These are phyloP conservation scores for Zapornia atra DNA, from an alignment of 2,113 vertebrate species.

Conservation along the genomic window DNA sequence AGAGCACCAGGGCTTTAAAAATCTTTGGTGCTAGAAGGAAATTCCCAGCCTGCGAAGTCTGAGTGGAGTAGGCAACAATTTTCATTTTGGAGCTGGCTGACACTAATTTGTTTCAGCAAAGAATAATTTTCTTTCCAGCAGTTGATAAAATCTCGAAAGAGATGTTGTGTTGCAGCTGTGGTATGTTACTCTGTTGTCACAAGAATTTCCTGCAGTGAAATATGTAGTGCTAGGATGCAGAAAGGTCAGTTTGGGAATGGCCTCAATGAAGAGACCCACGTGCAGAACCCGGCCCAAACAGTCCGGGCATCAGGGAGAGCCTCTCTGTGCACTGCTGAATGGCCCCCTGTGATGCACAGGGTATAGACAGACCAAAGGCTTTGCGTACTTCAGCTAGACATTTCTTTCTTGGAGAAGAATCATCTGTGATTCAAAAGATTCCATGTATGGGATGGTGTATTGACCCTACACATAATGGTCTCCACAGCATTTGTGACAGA, in stretches of 20 bases:
- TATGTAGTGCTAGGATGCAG: not conserved
- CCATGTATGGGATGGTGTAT: not conserved
- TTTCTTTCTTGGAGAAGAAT: not conserved
- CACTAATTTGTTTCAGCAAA: slow-evolving; percentile 19
- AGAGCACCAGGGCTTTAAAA: not conserved
- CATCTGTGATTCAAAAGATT: not conserved
- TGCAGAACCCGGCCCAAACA: not conserved
- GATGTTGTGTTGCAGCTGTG: not conserved
- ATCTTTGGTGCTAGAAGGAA: not conserved
- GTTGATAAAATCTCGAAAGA: not conserved
- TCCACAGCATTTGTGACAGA: not conserved
- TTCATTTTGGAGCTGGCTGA: not conserved
- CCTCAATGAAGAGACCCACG: accelerated
- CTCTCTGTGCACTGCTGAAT: not conserved
- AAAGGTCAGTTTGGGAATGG: not conserved
- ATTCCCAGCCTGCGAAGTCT: not conserved
- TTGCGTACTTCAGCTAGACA: not conserved
- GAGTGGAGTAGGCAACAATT: not conserved
- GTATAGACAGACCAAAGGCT: not conserved
- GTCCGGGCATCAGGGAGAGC: not conserved
- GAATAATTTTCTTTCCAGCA: slow-evolving; percentile 3
- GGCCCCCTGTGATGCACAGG: accelerated
- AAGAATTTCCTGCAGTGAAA: not conserved
- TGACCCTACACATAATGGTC: not conserved
- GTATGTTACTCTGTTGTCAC: not conserved